Conservation (phyloP, 2,797 vertebrate genomes). For the Sebastes dallii region DNA sequence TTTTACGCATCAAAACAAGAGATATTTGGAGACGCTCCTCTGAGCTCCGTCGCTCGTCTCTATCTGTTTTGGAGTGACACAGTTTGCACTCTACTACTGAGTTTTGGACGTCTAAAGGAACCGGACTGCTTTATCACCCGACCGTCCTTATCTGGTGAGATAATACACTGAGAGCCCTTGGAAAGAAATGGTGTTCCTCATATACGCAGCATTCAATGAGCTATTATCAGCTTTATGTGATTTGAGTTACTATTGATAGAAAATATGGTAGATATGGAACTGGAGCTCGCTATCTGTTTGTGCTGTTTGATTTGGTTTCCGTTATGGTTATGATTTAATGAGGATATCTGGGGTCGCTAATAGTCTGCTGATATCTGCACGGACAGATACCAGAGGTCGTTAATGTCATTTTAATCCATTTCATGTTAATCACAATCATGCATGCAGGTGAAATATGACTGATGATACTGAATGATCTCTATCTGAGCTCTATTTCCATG, state of each 20-base stretch:
- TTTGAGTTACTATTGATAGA: constrained; percentile 73
- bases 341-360: constrained; percentile 57
- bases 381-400: constrained; percentile 33
- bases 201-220: not conserved
- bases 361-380: constrained; percentile 44
- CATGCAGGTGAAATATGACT: constrained; percentile 33
- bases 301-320: constrained; percentile 58
- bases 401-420: constrained; percentile 55
- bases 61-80: constrained; percentile 51
- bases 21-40: constrained; percentile 14
- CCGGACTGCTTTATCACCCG: constrained; percentile 75
- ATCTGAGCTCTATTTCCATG: not conserved
- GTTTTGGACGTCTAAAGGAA: constrained; percentile 44
- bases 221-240: constrained; percentile 73
- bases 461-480: not conserved
- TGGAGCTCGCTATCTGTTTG: constrained; percentile 40
- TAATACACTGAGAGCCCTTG: constrained; percentile 74
- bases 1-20: constrained; percentile 18
- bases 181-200: constrained; percentile 62
- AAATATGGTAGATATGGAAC: constrained; percentile 52
- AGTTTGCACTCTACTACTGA: constrained; percentile 23
- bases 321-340: constrained; percentile 53
- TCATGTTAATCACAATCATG: constrained; percentile 14
- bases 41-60: constrained; percentile 3
- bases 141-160: constrained; percentile 85